A percentile compares a stretch with the other conserved stretches of the same genome.
phyloP scores from a whole-genome alignment of 2,113 vertebrate species.

The Tachuris rubrigastra region DNA sequence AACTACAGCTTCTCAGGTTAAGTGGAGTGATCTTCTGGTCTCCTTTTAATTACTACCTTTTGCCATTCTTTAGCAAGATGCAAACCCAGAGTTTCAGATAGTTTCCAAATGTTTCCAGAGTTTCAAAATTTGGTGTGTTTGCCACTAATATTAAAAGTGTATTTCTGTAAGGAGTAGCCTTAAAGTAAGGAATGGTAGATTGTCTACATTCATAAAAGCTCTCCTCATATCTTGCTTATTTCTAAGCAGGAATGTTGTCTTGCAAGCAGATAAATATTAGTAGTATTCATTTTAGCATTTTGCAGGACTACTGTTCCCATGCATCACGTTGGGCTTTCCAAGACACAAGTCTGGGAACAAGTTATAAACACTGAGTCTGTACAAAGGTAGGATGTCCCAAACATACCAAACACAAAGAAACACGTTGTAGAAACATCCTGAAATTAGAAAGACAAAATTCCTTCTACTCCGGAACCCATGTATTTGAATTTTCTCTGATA shows the following conservation, averaged over 20 bases:
- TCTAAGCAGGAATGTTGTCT: background rate
- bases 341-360: background rate
- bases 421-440: background rate
- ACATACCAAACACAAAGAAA: background rate
- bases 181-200: background rate
- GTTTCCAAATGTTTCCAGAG: background rate
- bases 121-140: background rate
- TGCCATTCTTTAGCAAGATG: background rate
- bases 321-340: background rate
- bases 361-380: background rate
- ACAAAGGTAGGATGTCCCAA: background rate
- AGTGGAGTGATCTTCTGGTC: background rate
- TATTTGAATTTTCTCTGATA: background rate
- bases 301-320: background rate
- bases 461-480: fast-evolving
- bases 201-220: background rate
- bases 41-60: background rate
- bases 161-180: background rate
- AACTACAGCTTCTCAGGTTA: background rate
- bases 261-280: background rate
- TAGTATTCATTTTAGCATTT: background rate
- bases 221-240: background rate
- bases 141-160: background rate
- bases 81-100: background rate
- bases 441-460: background rate